phyloP scores from a whole-genome alignment of 2,113 vertebrate genomes.

The Diadophis punctatus region DNA sequence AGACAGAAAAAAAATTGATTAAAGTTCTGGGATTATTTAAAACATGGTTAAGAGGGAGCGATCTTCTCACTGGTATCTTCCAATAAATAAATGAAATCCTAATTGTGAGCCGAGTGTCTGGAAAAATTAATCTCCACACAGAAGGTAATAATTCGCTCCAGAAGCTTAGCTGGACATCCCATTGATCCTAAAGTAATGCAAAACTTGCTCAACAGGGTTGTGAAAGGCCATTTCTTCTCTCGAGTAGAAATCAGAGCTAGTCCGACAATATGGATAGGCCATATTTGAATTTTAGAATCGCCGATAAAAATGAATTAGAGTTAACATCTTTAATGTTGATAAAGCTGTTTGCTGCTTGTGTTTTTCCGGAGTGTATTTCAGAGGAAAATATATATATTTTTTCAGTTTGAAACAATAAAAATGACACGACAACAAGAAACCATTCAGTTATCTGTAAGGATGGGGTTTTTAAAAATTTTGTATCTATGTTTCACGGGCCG shows the following conservation, averaged over 20 bases:
- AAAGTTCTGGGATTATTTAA: not conserved
- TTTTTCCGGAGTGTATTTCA: slow-evolving; percentile 27
- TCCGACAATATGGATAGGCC: not conserved
- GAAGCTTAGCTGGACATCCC: not conserved
- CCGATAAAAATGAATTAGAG: not conserved
- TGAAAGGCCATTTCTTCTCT: not conserved
- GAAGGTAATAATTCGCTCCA: not conserved
- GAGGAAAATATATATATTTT: slow-evolving; percentile 25
- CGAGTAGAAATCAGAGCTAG: slow-evolving; percentile 2
- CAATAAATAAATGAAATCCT: not conserved
- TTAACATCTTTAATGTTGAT: not conserved
- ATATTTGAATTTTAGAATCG: not conserved
- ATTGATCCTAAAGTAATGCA: not conserved
- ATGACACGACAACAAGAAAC: not conserved
- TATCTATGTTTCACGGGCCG: slow-evolving; percentile 28
- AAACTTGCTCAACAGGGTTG: not conserved
- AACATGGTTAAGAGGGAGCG: rapidly evolving
- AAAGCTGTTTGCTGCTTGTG: not conserved
- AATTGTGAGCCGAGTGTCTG: not conserved
- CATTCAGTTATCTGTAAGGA: not conserved
- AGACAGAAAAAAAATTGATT: not conserved
- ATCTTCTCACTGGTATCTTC: not conserved
- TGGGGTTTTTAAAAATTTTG: not conserved
- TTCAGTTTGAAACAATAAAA: not conserved
- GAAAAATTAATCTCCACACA: not conserved